phyloP scores from a whole-genome alignment of 2,797 vertebrate genomes.

The Xyrichtys novacula region DNA sequence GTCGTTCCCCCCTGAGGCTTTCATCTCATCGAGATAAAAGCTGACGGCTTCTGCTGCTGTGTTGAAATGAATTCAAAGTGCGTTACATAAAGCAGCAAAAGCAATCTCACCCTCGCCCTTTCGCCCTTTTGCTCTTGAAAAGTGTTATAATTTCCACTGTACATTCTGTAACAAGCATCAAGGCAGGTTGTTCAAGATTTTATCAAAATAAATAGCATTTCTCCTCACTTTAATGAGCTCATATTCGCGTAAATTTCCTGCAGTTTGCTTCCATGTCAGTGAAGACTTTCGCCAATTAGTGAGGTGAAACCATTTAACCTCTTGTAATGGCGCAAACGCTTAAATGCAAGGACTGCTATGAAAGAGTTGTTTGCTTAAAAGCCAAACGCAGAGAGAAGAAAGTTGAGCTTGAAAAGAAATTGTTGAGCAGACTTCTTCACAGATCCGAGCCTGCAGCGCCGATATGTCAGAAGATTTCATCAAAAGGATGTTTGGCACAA shows the following conservation, averaged over 20 bases:
- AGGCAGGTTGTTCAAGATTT: not conserved
- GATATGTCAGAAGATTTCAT: conserved; percentile 64
- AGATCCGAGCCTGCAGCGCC: conserved; percentile 45
- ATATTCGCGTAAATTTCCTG: conserved; percentile 12
- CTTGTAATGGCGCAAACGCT: conserved; percentile 43
- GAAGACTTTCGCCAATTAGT: conserved; percentile 85
- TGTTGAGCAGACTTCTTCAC: conserved; percentile 46
- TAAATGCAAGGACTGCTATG: conserved; percentile 23
- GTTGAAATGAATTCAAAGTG: no score
- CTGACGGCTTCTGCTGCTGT: no score
- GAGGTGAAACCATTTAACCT: conserved; percentile 86
- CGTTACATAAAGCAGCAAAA: no score
- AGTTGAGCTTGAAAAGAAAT: conserved; percentile 41
- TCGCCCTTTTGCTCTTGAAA: not conserved
- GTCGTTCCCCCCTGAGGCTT: no score
- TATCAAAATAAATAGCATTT: not conserved
- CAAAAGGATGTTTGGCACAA: conserved; percentile 63
- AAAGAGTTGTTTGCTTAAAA: conserved; percentile 48
- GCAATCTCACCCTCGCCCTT: not conserved
- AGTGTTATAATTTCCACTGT: not conserved
- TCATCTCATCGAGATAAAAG: no score
- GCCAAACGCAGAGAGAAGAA: conserved; percentile 25
- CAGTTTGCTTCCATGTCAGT: conserved; percentile 84
- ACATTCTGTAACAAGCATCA: not conserved
- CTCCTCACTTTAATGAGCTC: not conserved